These are phyloP conservation scores for Bilobella aurantiaca DNA, from an alignment of 1,140 invertebrate genomes.

Conservation along the genomic window DNA sequence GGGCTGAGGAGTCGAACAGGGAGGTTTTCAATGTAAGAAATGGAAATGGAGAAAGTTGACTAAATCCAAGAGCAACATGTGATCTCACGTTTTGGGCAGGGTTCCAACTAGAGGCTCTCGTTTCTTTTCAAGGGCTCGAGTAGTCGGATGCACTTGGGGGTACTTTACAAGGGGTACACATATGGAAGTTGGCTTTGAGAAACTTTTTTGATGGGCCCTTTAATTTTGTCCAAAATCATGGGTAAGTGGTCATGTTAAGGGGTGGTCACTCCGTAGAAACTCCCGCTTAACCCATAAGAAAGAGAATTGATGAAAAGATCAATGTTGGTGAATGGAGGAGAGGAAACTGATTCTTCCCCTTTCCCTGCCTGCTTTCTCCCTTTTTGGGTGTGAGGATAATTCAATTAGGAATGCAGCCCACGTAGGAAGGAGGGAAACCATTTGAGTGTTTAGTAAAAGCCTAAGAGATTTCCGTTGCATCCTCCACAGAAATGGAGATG, in stretches of 20 bases:
- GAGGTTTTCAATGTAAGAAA: background rate
- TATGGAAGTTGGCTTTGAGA: too few species aligned
- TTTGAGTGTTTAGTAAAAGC: too few species aligned
- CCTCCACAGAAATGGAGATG: background rate
- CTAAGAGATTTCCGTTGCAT: background rate
- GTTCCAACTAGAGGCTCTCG: background rate
- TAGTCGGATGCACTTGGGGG: background rate
- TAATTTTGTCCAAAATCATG: too few species aligned
- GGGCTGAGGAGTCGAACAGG: too few species aligned
- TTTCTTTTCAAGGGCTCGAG: background rate
- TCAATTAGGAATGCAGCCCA: background rate
- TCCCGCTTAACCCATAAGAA: background rate
- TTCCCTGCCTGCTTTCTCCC: background rate
- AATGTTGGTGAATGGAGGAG: background rate
- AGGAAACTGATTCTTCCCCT: background rate
- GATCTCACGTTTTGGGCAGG: conserved; percentile 1
- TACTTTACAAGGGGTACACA: too few species aligned
- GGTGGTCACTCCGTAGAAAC: too few species aligned
- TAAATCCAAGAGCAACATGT: conserved; percentile 6
- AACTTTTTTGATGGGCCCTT: too few species aligned
- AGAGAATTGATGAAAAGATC: conserved; percentile 2
- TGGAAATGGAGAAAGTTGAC: conserved; percentile 4
- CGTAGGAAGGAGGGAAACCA: background rate
- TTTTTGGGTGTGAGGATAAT: background rate
- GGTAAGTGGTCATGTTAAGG: too few species aligned